Evolutionary conservation across 2,888 invertebrate genomes (phyloP).

Genomic region (Perizoma affinitatum): DNA sequence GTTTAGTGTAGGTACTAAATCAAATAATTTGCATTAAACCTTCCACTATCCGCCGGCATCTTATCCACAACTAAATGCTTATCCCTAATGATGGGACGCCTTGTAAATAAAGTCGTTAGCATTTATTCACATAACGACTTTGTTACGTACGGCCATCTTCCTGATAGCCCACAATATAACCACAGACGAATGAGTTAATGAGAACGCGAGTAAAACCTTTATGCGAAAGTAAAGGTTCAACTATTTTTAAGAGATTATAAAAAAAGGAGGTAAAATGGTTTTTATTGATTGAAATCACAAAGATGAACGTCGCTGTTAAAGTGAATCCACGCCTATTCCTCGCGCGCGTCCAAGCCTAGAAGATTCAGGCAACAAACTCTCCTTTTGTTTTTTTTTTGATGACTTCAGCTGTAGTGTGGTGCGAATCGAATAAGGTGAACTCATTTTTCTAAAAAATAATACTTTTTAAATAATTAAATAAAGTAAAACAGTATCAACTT

Average conservation of each 20-base stretch:
- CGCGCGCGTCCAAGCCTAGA: too few relatives aligned
- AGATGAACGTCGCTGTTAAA: background rate
- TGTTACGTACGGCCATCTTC: conserved; percentile 66
- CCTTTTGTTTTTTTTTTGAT: too few relatives aligned
- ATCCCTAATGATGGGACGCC: conserved; percentile 66
- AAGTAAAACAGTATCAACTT: too few relatives aligned
- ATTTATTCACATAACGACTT: conserved; percentile 76
- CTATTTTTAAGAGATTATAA: too few relatives aligned
- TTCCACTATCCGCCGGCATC: background rate
- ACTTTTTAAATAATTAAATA: too few relatives aligned
- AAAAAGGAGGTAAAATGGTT: background rate
- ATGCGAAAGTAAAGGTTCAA: too few relatives aligned
- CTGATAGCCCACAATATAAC: conserved; percentile 6
- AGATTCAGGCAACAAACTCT: too few relatives aligned
- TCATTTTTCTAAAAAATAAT: background rate
- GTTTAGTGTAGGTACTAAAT: too few relatives aligned
- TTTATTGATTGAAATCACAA: background rate
- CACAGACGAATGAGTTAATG: too few relatives aligned
- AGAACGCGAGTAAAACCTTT: background rate
- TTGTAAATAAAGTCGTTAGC: conserved; percentile 76
- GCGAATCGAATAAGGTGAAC: too few relatives aligned
- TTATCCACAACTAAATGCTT: conserved; percentile 46
- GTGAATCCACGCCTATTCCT: too few relatives aligned
- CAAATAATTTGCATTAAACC: background rate
- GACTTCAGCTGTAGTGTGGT: too few relatives aligned